Evolutionary conservation across 53 echinoderm and acorn worm species (phyloP).

Genomic region (Mesocentrotus franciscanus): DNA sequence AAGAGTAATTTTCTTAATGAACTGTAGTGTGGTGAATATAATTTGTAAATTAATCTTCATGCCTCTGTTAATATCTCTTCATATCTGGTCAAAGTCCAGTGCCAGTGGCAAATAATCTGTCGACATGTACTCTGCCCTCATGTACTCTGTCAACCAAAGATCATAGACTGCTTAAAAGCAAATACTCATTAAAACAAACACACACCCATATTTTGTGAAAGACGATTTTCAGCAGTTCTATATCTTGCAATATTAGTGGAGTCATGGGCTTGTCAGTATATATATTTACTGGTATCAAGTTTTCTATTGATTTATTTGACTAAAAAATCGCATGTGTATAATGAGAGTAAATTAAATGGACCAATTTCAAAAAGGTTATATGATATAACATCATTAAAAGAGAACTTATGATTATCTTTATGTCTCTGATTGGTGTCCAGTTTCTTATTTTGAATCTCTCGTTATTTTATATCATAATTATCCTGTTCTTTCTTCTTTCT

Average conservation of each 20-base stretch:
- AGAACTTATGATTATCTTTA: too few relatives aligned
- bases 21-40: too few relatives aligned
- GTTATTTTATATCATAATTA: too few relatives aligned
- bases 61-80: background rate
- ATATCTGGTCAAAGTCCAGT: background rate
- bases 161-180: background rate
- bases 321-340: too few relatives aligned
- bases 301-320: background rate
- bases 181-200: background rate
- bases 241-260: background rate
- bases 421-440: too few relatives aligned
- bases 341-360: too few relatives aligned
- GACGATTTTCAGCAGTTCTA: background rate
- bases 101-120: background rate
- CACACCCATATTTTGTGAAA: background rate
- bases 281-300: background rate
- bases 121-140: background rate
- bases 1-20: background rate
- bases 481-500: too few relatives aligned
- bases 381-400: too few relatives aligned
- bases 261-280: background rate
- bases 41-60: background rate
- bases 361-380: too few relatives aligned
- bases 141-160: background rate
- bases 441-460: too few relatives aligned